Base-by-base conservation (phyloP, 2,888 invertebrate species). In the Cenopis cana region DNA sequence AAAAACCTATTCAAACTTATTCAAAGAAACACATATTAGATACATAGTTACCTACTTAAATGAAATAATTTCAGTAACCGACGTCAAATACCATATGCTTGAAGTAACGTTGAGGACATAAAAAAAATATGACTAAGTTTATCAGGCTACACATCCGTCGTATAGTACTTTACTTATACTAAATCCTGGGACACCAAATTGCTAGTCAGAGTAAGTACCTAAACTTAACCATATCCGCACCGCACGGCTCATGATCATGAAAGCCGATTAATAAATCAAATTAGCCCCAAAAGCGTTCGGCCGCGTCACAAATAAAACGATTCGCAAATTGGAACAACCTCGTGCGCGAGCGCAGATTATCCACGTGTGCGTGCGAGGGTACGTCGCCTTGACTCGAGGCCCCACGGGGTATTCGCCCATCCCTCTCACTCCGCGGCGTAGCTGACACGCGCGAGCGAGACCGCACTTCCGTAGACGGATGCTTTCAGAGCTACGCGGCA, bases 401-500 rank as follows among this genome's bases (percentile, higher is more conserved):
- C 89, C 89, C 86, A 82, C 88, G 82, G 90, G 90, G 89, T 87
- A 85, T 81, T 78, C 76, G 24, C 55, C 83, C 79, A 71, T 89
- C 89, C 78, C 84, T 73, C 75, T 90, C 87, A 29, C 80, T 75
- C 86, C 54, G 73, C 71, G 69, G 73, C 86, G 88, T 88, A 89
- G 87, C 87, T 73, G 76, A 76, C 73, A 67, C 78, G 85, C 66
- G 76, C 61, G 86, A 91, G 73, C 74, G 86, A 81, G 91, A 91
- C 78, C 76, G 81, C 76, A 71, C 79, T 75, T 79, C 84, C 91
- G 92, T 91, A 91, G 91, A 90, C 85, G 75, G 85, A 89, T 90
- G 92, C 92, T 93, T 93, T 92, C 92, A 90, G 92, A 91, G 91
- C 91, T 91, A 91, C 91, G 91, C 81, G 79, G 75, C 87, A 80